Evolutionary conservation across 2,888 invertebrate genomes (phyloP), one percentile per base, ranked within the genome.

Genomic region (Acanthosepion lycidas): DNA sequence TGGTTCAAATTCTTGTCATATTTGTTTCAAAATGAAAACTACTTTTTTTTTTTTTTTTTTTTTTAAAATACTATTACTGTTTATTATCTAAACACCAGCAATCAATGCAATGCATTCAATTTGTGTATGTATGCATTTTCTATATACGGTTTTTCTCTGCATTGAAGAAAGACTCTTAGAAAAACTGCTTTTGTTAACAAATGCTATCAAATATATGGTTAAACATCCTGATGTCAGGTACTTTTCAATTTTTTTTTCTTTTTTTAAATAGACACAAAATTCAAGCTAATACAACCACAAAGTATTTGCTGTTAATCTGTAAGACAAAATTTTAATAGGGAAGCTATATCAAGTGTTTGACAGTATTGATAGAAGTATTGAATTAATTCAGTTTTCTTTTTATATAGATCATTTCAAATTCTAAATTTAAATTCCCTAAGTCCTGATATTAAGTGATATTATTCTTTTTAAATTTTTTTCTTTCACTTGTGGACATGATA

Each of bases 1-100:
- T 59, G n/a, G n/a, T 78, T 78, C n/a, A 78, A 15, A 78, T 78
- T n/a, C 15, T 15, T 8, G 33, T 12, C 6, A 78, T n/a, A 78
- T 78, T 78, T 78, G n/a, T 78, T 78, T 78, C n/a, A 78, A 78
- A 78, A 78, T 78, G 78, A 33, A 78, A 78, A 78, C n/a, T 33
- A n/a, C 33, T 33, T 33, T n/a, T 78, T 18, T 26, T 64, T 64
- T 64, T n/a, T n/a, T n/a, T n/a, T 33, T 33, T n/a, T 78, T 18
- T 26, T 64, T 64, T 64, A 8, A 33, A 9, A n/a, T n/a, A n/a
- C n/a, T n/a, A 28, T n/a, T 28, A 15, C n/a, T 15, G 33, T 78
- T 78, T n/a, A n/a, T 78, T 33, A 78, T 33, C 78, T 78, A 78
- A 78, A 78, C n/a, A 78, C 12, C 33, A 26, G 64, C 26, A 23